Base-by-base conservation (phyloP, 2,888 invertebrate genomes). In the Actias luna region DNA sequence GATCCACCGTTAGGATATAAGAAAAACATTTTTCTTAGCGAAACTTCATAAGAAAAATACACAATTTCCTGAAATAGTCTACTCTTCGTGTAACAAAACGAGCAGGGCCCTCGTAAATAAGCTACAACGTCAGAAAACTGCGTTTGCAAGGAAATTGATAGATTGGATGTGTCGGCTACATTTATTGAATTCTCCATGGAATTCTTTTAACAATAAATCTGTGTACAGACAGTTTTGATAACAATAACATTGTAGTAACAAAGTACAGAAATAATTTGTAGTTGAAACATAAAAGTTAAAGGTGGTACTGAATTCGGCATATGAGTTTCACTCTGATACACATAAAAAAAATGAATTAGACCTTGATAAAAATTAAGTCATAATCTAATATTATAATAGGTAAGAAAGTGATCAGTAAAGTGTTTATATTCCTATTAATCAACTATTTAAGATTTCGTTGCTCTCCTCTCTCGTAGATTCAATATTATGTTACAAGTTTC, bases 71-170 rank as follows among this genome's bases (percentile, higher is more conserved):
- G 18, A 16, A 29, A 29, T n/a, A 14, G 16, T 55, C 27, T n/a
- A n/a, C 5, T n/a, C 29, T 29, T 29, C 33, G 33, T 33, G 22
- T 31, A 59, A 36, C 25, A 59, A 59, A 36, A 59, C n/a, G 33
- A 39, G 35, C 5, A 55, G n/a, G 29, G 27, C 1, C 16, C n/a
- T 29, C 55, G 55, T 55, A 55, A 55, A 55, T 27, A 42, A 42
- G 18, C 18, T n/a, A 50, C 46, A 50, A 50, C 10, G 25, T 50
- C 46, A 50, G 46, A 50, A 55, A 29, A 55, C 29, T 29, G 55
- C 55, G 55, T 55, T 55, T 29, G 18, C 22, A 29, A n/a, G 55
- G 55, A 55, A 55, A n/a, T 55, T 55, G 55, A 55, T 36, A 42
- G 60, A 29, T 60, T 60, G 60, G 60, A 10, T 27, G 29, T 18